Base-by-base conservation (phyloP, 2,888 invertebrate species). In the Calliopum simillimum region DNA sequence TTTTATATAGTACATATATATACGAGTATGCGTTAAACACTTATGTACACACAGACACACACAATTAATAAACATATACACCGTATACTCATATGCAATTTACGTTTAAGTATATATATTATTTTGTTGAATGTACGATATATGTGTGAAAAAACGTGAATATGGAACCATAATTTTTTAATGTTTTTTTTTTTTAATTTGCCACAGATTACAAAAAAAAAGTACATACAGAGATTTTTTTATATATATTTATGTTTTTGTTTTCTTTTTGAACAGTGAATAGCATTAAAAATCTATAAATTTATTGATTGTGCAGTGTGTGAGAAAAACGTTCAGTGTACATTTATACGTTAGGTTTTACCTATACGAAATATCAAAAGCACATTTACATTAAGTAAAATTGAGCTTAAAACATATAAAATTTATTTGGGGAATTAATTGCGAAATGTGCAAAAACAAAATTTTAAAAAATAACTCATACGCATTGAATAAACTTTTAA, bases 211-310 rank as follows among this genome's bases (percentile, higher is more conserved):
- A 56, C 23, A 56, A 56, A 56, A 56, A 25, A 56, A 56, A 69
- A 55, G 33, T 69, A 69, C 33, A 33, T 71, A 73, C 68, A 66
- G 63, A 72, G 65, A 73, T 71, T 72, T 73, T 16, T 59, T 63
- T 59, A 64, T 70, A 71, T n/a, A n/a, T 61, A 53, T 13, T 41
- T 56, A 56, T 63, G 41, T 55, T 58, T 49, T 65, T 44, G 47
- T 73, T 63, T 14, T 11, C 67, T 69, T 16, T 46, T 69, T 33
- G n/a, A 33, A 33, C 33, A 33, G 33, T 33, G 33, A 33, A 33
- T 33, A 33, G 33, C 8, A 33, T 33, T 33, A 33, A 33, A 33
- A 33, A 33, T 33, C 33, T 33, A 33, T 33, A 33, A 21, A 41
- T 41, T n/a, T 33, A 58, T 58, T 58, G 56, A 58, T 58, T 58